Evolutionary conservation across 2,888 invertebrate genomes (phyloP), one percentile per base, ranked within the genome.

Genomic region (Agrochola lota): DNA sequence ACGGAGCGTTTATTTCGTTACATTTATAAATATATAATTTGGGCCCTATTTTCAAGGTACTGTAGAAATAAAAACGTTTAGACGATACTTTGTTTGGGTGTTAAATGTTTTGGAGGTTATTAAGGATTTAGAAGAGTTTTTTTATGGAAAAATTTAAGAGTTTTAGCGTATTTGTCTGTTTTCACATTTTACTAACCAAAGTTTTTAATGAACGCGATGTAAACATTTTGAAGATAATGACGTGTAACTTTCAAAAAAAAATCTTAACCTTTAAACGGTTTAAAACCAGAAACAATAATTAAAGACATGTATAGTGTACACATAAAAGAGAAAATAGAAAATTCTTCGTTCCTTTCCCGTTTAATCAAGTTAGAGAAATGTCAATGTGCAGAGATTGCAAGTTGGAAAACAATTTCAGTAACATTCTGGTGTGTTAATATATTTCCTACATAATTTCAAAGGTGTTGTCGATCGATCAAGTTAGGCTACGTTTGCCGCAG

Each of bases 1-100:
- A 93, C 85, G 86, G 83, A 88, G 82, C 81, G 88, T 90, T 91
- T 91, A 90, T 91, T 89, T 79, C 79, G 83, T 83, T 87, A 88
- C 89, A 83, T 87, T 90, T 89, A 80, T 86, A 89, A 89, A 88
- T 77, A 91, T 88, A 91, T 90, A 91, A 91, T 89, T 87, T 80
- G 55, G 71, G 71, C 76, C 77, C 74, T 84, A 84, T 87, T 88
- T 88, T 90, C 81, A 71, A 76, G 80, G 82, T 86, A 84, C 82
- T 78, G 71, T 59, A 60, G 83, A 83, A 86, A 87, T 87, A 88
- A 85, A 85, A 77, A 73, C 49, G 70, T 79, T 83, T 79, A 49
- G 26, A 40, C 72, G 64, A 73, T 64, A 40, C 43, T 76, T 80
- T 81, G 49, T 74, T 70, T 69, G 59, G 15, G 66, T 46, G 69